Evolutionary conservation across 2,113 vertebrate genomes (phyloP), one percentile per base, ranked within the genome.

Genomic region (Zosterops japonicus): DNA sequence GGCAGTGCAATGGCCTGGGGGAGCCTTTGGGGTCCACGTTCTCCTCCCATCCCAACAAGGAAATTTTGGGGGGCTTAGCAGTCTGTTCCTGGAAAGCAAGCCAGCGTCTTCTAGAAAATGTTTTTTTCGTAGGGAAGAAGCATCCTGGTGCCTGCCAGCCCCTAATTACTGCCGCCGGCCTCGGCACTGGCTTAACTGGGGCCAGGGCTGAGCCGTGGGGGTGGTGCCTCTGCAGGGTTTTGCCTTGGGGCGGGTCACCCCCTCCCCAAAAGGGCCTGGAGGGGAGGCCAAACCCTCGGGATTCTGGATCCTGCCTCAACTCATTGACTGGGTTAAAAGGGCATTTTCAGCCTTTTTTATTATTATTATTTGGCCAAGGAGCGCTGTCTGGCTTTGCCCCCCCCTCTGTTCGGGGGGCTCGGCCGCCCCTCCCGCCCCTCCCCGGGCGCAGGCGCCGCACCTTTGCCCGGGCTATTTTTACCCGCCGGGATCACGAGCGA

Each of bases 401-500:
- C 18, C 14, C 25, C 25, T 7, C 33, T 22, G 22, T 46, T 39
- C 7, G 5, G 29, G 78, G 90, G n/a, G 11, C 71, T 93, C 4
- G 1, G 57, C 52, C 2, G 3, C 90, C 70, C 41, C 44, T 68
- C 47, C 39, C 1, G 29, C 49, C 64, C 65, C 61, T 78, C 35
- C 29, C 29, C 5, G 0, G 33, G 81, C 39, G 17, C 72, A 84
- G 78, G 78, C 50, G 15, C 83, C 16, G 35, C 59, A 46, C 75
- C 83, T 80, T 87, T 90, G 83, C 75, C 76, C 71, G 2, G 23
- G 87, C 68, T 95, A 94, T 96, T 94, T 95, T 95, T 96, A 89
- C 76, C 35, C 76, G 0, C 33, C 2, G 4, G 92, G 87, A 89
- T 94, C 83, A 90, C 29, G 39, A 95, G 83, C 18, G 6, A 86